phyloP scores from a whole-genome alignment of 2,113 vertebrate species.

The Lanius ludovicianus region DNA sequence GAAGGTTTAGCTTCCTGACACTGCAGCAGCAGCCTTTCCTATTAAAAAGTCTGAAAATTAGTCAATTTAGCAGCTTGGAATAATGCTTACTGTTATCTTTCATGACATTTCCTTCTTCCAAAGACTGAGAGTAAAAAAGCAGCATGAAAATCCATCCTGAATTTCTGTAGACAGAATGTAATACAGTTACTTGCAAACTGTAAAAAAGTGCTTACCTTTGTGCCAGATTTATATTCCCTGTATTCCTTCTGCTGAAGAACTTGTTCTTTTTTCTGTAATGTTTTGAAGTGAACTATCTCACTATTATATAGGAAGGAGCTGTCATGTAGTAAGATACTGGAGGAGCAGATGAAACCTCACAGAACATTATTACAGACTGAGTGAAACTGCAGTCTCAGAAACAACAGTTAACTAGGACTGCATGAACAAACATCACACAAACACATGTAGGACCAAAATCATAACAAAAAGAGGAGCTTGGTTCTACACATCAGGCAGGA shows the following conservation, averaged over 20 bases:
- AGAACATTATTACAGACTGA: neutral
- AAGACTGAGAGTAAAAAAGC: neutral
- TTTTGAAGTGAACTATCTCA: neutral
- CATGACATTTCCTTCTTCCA: neutral
- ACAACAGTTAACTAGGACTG: neutral
- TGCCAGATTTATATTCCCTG: neutral
- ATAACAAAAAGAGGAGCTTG: neutral
- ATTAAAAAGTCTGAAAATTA: neutral
- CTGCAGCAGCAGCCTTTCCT: neutral
- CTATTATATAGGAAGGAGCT: neutral
- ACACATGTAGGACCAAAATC: neutral
- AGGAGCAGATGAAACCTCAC: neutral
- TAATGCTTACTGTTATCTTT: neutral
- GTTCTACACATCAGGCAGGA: neutral
- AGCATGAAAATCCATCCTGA: neutral
- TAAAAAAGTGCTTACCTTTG: neutral
- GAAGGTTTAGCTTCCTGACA: neutral
- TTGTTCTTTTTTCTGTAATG: neutral
- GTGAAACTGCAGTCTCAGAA: neutral
- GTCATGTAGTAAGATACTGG: rapidly evolving
- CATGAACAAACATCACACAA: neutral
- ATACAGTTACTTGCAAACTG: neutral
- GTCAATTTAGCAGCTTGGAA: neutral
- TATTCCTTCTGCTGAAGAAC: neutral
- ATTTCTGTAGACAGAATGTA: neutral